A percentile compares a stretch with the other conserved stretches of the same genome.
These are phyloP conservation scores for Scrobipalpa costella DNA, from an alignment of 2,888 invertebrate genomes.

Conservation along the genomic window DNA sequence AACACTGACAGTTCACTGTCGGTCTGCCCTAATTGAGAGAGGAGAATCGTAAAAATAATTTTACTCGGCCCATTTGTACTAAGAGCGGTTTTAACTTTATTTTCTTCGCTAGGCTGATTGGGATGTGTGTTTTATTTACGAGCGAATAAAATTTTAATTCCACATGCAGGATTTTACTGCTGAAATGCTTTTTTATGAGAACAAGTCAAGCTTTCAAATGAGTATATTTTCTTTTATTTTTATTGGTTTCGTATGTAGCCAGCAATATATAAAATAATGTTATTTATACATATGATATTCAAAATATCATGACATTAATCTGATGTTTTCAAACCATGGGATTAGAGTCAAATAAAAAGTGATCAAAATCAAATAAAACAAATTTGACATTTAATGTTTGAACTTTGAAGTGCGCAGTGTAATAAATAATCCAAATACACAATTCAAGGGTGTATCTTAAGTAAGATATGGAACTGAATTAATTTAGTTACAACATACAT, in stretches of 20 bases:
- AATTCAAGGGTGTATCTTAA: no score
- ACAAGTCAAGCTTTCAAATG: neutral
- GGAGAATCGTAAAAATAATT: slow-evolving; percentile 80
- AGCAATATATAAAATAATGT: neutral
- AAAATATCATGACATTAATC: no score
- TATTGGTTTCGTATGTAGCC: neutral
- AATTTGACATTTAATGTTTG: no score
- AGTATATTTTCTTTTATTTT: neutral
- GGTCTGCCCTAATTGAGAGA: slow-evolving; percentile 75
- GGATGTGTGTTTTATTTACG: slow-evolving; percentile 64
- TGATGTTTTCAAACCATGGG: no score
- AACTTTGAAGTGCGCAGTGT: no score
- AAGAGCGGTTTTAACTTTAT: slow-evolving; percentile 69
- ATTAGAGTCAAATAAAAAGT: no score
- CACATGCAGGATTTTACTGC: neutral
- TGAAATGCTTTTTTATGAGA: slow-evolving; percentile 14
- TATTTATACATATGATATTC: no score
- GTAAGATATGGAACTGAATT: no score
- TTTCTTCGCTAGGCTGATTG: slow-evolving; percentile 70
- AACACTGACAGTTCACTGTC: slow-evolving; percentile 77
- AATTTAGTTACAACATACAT: no score
- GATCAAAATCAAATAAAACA: no score
- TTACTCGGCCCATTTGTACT: slow-evolving; percentile 77
- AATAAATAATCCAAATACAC: no score
- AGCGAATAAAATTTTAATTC: slow-evolving; percentile 37